Percentiles rank a stretch among this genome's conserved stretches.
Conservation (phyloP, 2,113 vertebrate species). For the Chaetura pelagica region DNA sequence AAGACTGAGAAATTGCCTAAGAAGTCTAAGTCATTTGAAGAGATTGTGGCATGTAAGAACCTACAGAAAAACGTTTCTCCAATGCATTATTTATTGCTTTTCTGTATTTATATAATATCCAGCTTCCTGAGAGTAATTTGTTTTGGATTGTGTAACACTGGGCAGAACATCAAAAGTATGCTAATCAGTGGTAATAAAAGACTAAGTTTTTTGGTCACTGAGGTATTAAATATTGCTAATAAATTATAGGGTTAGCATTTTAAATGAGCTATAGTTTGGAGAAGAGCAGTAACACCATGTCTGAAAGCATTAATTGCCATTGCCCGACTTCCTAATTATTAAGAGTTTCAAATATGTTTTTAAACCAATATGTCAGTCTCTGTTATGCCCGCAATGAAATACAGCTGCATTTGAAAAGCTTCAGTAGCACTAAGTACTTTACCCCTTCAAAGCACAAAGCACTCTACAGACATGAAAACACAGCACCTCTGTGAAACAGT, state of each 20-base stretch:
- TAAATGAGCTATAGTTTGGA: constrained; percentile 75
- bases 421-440: neutral
- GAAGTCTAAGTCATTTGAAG: constrained; percentile 57
- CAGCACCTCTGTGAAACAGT: neutral
- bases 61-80: constrained; percentile 76
- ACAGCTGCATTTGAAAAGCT: constrained; percentile 39
- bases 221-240: constrained; percentile 85
- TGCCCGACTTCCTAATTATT: constrained; percentile 73
- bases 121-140: constrained; percentile 86
- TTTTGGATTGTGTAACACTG: constrained; percentile 83
- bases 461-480: neutral
- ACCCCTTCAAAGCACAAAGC: constrained; percentile 17
- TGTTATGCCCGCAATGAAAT: neutral
- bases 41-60: constrained; percentile 70
- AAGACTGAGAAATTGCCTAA: neutral
- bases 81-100: constrained; percentile 84
- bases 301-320: constrained; percentile 75
- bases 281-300: constrained; percentile 68
- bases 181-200: constrained; percentile 83
- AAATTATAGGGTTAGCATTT: constrained; percentile 82
- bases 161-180: constrained; percentile 85
- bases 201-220: constrained; percentile 83
- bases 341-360: constrained; percentile 66
- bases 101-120: constrained; percentile 84
- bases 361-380: constrained; percentile 1